Evolutionary conservation across 2,797 vertebrate genomes (phyloP).

Genomic region (Masticophis lateralis): DNA sequence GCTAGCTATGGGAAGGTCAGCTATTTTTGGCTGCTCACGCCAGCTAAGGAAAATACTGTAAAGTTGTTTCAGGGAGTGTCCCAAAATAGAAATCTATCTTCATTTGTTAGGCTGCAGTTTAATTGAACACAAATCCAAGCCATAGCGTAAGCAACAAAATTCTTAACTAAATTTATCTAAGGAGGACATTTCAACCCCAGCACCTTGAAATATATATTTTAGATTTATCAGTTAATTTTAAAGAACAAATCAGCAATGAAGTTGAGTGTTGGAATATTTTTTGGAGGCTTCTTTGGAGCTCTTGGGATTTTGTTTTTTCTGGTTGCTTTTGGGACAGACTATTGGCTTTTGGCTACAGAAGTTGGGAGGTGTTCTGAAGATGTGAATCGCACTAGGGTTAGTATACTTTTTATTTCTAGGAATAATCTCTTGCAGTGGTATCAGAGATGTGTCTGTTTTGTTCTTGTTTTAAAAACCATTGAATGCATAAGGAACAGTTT

Average conservation of each 20-base stretch:
- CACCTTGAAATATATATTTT: neutral
- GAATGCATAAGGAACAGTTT: neutral
- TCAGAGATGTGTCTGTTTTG: constrained; percentile 23
- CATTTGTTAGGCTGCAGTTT: constrained; percentile 68
- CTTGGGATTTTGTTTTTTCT: constrained; percentile 86
- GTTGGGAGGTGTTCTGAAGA: constrained; percentile 74
- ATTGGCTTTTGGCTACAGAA: constrained; percentile 93
- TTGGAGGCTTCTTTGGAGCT: constrained; percentile 91
- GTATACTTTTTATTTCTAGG: constrained; percentile 57
- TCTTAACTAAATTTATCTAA: constrained; percentile 21
- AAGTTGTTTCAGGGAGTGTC: constrained; percentile 79
- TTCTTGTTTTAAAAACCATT: constrained; percentile 2
- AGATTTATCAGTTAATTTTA: constrained; percentile 14
- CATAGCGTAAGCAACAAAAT: neutral
- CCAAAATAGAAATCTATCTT: constrained; percentile 85
- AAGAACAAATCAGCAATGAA: constrained; percentile 75
- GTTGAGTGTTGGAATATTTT: constrained; percentile 87
- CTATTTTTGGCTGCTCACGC: constrained; percentile 83
- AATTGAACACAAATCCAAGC: constrained; percentile 62
- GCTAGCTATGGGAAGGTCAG: constrained; percentile 72
- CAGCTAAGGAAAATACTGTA: constrained; percentile 68
- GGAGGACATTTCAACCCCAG: neutral
- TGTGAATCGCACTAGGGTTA: constrained; percentile 58
- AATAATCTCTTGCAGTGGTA: neutral
- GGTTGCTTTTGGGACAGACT: constrained; percentile 94